Base-by-base conservation (phyloP, 2,113 vertebrate species). In the Poeciliopsis turrubarensis region DNA sequence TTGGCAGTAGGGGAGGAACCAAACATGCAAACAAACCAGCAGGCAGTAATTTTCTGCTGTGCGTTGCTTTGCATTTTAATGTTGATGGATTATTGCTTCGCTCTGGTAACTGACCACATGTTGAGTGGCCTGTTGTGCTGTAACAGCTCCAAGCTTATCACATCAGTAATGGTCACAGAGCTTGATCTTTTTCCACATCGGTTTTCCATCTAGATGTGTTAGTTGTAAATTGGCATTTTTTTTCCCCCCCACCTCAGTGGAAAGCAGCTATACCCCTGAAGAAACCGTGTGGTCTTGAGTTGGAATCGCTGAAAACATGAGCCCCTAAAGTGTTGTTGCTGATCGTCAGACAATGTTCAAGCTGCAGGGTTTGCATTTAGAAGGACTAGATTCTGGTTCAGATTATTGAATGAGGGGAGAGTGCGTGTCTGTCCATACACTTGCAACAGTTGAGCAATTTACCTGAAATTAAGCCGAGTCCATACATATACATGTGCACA, bases 51-150 rank as follows among this genome's bases (percentile, higher is more conserved):
- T 91, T 88, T 80, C 81, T 72, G 68, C 79, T 51, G 85, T 75
- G 78, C 87, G 78, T 83, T 78, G 68, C 78, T 51, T 12, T 89
- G 89, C 89, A 91, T 94, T 88, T 84, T 91, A 91, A 90, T 87
- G 86, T 78, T 74, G 81, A 89, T 87, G 83, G 83, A 89, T 91
- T 78, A 88, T 85, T 79, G 85, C 73, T 34, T 87, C 75, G 61
- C 77, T 87, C 81, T 37, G 60, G 73, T 90, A 89, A 91, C 75
- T 54, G 80, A 72, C 81, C 68, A 70, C 73, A 76, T 68, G 31
- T 77, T 47, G 69, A 82, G 76, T 70, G 60, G 81, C 77, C 73
- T 51, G 78, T 78, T 71, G 37, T 80, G 78, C 82, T 88, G 68
- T 62, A 87, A 74, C 85, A 78, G 80, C 65, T 75, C 60, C 68